Percentiles rank a stretch among this genome's conserved stretches.
phyloP scores from a whole-genome alignment of 2,113 vertebrate genomes.

The Dicaeum eximium region DNA sequence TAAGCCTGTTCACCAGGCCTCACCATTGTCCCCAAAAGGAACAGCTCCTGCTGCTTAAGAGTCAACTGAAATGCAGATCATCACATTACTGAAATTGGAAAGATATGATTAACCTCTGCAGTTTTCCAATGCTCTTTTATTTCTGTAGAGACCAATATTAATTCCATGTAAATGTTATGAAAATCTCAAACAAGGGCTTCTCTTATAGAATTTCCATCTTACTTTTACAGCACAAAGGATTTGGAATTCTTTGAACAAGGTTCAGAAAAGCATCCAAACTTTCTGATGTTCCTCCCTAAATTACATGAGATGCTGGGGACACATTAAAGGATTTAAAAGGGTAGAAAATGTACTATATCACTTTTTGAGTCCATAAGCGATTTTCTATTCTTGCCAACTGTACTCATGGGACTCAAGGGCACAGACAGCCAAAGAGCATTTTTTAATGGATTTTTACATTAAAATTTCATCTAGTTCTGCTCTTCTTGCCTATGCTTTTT shows the following conservation, averaged over 20 bases:
- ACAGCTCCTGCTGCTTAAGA: not conserved
- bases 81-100: not conserved
- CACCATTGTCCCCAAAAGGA: not conserved
- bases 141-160: not conserved
- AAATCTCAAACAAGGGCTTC: not conserved
- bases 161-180: not conserved
- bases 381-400: not conserved
- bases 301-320: not conserved
- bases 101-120: not conserved
- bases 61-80: not conserved
- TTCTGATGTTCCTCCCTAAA: slow-evolving; percentile 42
- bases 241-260: not conserved
- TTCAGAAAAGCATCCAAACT: slow-evolving; percentile 35
- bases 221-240: not conserved
- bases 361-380: slow-evolving; percentile 23
- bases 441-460: not conserved
- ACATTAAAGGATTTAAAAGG: slow-evolving; percentile 39
- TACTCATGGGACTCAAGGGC: slow-evolving; percentile 11
- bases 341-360: slow-evolving; percentile 47
- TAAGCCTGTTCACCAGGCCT: slow-evolving; percentile 25
- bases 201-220: not conserved
- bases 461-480: not conserved
- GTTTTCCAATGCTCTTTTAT: not conserved
- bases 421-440: slow-evolving; percentile 22
- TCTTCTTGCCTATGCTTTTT: not conserved